These are phyloP conservation scores for Pteronotus mesoamericanus DNA, from an alignment of 2,797 vertebrate genomes.

Conservation along the genomic window DNA sequence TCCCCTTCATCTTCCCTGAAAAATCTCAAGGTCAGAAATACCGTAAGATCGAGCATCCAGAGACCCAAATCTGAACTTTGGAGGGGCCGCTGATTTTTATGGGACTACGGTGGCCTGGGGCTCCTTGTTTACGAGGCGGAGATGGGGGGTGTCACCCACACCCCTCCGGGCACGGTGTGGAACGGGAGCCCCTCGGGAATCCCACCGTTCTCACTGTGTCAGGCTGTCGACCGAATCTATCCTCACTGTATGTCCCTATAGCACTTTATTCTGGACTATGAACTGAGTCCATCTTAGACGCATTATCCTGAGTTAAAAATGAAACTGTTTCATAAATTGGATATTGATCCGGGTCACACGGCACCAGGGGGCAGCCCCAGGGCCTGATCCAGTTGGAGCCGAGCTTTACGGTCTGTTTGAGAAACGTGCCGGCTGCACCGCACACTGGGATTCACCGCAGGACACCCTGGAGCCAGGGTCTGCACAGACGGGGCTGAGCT, in stretches of 20 bases:
- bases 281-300: fast-evolving
- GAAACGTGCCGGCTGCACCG: fast-evolving
- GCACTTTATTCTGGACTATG: fast-evolving
- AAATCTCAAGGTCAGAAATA: not conserved
- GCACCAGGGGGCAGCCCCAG: fast-evolving
- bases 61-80: not conserved
- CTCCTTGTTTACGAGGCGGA: not conserved
- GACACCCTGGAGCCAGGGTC: fast-evolving
- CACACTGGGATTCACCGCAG: fast-evolving
- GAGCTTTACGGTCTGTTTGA: fast-evolving
- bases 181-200: not conserved
- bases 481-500: fast-evolving
- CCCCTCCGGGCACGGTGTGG: fast-evolving
- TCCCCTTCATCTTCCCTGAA: too few relatives aligned
- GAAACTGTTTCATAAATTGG: fast-evolving
- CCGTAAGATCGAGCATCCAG: not conserved
- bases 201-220: fast-evolving
- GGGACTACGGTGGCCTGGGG: not conserved
- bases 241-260: fast-evolving
- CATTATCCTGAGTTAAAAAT: not conserved
- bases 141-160: fast-evolving
- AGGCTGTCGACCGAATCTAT: fast-evolving
- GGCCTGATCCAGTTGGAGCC: fast-evolving
- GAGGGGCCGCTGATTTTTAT: not conserved
- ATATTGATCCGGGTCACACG: fast-evolving